Percentiles rank a stretch among this genome's conserved stretches.
Evolutionary conservation across 2,113 vertebrate species (phyloP).

Genomic region (Echinops telfairi): DNA sequence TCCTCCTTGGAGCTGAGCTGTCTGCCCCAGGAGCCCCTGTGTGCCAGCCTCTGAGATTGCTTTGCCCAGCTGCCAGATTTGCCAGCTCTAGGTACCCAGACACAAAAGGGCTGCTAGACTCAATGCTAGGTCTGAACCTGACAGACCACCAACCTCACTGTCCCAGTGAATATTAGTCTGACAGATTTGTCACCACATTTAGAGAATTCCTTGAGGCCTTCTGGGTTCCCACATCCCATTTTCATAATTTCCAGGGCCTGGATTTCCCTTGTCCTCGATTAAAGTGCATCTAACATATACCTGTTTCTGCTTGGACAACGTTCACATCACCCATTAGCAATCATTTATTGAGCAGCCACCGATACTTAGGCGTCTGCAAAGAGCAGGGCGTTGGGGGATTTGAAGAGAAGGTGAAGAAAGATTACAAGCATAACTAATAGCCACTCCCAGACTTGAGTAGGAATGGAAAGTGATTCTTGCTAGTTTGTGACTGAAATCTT

Average conservation of each 20-base stretch:
- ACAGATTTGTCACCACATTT: neutral
- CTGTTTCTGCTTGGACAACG: conserved; percentile 26
- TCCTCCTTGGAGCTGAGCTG: rapidly evolving
- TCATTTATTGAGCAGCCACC: neutral
- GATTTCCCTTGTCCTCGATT: neutral
- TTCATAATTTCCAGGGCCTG: neutral
- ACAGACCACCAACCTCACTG: neutral
- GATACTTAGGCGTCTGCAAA: neutral
- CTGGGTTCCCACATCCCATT: neutral
- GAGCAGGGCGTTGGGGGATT: neutral
- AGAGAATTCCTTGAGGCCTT: neutral
- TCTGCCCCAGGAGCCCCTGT: neutral
- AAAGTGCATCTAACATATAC: neutral
- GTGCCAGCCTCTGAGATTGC: neutral
- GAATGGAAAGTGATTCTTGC: neutral
- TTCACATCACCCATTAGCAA: neutral
- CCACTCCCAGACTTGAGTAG: neutral
- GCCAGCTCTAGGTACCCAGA: neutral
- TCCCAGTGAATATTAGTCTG: neutral
- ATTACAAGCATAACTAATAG: neutral
- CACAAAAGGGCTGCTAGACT: neutral
- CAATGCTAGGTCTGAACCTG: neutral
- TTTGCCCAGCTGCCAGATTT: neutral
- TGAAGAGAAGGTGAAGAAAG: neutral
- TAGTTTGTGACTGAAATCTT: neutral